Percentiles rank a stretch among this genome's conserved stretches.
Conservation (phyloP, 2,888 invertebrate species). For the Nomada hirtipes region DNA sequence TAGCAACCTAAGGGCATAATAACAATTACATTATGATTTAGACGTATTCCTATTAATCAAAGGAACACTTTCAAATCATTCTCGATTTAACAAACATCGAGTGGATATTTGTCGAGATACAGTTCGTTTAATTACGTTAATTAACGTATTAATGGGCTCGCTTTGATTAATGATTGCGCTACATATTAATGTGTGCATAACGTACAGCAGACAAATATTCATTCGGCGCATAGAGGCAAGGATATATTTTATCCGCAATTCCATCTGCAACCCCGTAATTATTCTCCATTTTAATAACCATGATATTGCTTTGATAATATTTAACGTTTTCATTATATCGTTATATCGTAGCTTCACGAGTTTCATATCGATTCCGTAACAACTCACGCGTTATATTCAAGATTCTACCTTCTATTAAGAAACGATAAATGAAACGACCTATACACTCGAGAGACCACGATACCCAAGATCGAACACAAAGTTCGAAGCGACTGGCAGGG, state of each 20-base stretch:
- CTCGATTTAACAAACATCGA: background rate
- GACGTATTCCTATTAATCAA: background rate
- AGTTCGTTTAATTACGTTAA: conserved; percentile 37
- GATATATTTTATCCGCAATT: background rate
- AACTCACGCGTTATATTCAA: background rate
- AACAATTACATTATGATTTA: too few species aligned
- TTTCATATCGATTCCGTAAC: background rate
- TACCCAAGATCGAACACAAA: conserved; percentile 38
- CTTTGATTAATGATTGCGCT: conserved; percentile 25
- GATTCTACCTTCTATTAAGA: background rate
- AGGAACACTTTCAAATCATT: background rate
- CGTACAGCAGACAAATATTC: conserved; percentile 1
- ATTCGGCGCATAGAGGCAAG: background rate
- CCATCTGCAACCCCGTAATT: background rate
- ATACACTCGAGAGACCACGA: background rate
- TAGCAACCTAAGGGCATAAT: too few species aligned
- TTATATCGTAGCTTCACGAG: background rate
- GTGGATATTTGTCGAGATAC: conserved; percentile 24
- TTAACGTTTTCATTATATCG: background rate
- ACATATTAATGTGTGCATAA: background rate
- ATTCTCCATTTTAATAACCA: conserved; percentile 12
- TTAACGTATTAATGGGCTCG: conserved; percentile 33
- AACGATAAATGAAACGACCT: background rate
- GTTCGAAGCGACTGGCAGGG: conserved; percentile 23
- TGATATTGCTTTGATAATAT: background rate